Conservation (phyloP, 2,113 vertebrate genomes). For the Thryonomys swinderianus region DNA sequence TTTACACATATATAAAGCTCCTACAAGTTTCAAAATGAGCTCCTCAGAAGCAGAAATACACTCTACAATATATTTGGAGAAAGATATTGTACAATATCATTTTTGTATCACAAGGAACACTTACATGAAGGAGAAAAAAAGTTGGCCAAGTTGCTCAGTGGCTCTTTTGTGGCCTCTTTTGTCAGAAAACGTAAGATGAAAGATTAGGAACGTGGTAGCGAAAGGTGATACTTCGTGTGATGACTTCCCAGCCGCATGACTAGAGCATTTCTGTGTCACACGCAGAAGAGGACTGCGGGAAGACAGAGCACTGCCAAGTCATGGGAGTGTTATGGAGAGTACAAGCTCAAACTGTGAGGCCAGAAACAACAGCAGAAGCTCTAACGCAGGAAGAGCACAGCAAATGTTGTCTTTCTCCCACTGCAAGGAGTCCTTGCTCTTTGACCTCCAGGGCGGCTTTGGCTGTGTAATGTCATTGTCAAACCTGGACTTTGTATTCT, state of each 20-base stretch:
- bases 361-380: neutral
- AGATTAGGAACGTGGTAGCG: neutral
- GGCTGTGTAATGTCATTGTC: neutral
- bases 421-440: neutral
- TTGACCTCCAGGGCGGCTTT: neutral
- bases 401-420: neutral
- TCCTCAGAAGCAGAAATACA: neutral
- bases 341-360: neutral
- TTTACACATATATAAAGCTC: neutral
- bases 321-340: neutral
- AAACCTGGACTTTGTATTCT: neutral
- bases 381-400: neutral
- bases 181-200: conserved; percentile 39
- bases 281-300: neutral
- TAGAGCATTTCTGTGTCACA: neutral
- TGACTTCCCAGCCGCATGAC: conserved; percentile 4
- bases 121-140: conserved; percentile 12
- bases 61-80: neutral
- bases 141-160: neutral
- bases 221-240: neutral
- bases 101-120: conserved; percentile 23
- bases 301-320: neutral
- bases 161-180: neutral
- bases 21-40: conserved; percentile 33
- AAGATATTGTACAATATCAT: neutral